phyloP scores from a whole-genome alignment of 2,113 vertebrate species.

The Seriola dumerili region DNA sequence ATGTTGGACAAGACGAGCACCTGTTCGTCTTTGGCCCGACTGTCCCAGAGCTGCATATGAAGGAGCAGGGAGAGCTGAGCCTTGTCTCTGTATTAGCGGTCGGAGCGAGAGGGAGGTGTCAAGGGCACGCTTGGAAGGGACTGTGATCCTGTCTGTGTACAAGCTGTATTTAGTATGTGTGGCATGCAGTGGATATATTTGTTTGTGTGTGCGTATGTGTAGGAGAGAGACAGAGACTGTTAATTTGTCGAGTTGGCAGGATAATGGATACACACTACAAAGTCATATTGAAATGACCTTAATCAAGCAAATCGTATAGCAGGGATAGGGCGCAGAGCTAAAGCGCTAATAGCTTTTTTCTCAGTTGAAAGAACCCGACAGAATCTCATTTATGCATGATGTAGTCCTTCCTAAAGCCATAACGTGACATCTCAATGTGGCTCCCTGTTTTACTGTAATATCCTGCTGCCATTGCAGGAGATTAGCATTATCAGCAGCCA shows the following conservation, averaged over 20 bases:
- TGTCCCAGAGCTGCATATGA: conserved; percentile 42
- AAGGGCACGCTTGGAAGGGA: conserved; percentile 56
- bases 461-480: conserved; percentile 51
- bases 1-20: neutral
- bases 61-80: conserved; percentile 23
- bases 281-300: conserved; percentile 82
- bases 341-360: conserved; percentile 73
- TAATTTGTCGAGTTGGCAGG: conserved; percentile 70
- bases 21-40: conserved; percentile 1
- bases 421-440: conserved; percentile 63
- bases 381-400: conserved; percentile 75
- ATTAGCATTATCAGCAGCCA: conserved; percentile 76
- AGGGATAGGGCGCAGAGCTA: conserved; percentile 44
- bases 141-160: conserved; percentile 27
- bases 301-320: conserved; percentile 71
- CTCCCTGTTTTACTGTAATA: conserved; percentile 74
- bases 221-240: conserved; percentile 34
- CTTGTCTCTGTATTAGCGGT: conserved; percentile 32
- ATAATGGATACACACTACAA: conserved; percentile 74
- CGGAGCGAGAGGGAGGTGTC: conserved; percentile 56
- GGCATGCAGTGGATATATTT: conserved; percentile 45
- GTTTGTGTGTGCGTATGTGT: conserved; percentile 35
- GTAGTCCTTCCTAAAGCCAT: conserved; percentile 64
- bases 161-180: conserved; percentile 54
- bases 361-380: conserved; percentile 71